Base-by-base conservation (phyloP, 2,888 invertebrate species). In the Cecidostiba fungosa region DNA sequence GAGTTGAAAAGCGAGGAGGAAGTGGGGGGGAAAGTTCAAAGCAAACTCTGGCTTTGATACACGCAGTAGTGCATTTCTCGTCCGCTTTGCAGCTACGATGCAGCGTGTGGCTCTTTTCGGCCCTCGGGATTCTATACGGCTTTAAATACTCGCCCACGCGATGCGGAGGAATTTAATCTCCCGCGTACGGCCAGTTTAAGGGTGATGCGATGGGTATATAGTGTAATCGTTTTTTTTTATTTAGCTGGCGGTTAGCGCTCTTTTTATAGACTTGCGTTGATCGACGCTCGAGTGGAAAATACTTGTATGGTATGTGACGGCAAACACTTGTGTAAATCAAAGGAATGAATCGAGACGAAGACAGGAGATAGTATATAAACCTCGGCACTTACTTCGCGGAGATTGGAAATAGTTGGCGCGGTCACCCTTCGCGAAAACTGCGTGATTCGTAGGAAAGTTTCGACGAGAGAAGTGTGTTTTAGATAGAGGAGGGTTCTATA, bases 61-160 rank as follows among this genome's bases (percentile, higher is more conserved):
- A 16, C 23, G 14, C 43, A 5, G 14, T 12, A 12, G 5, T 1
- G 4, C 3, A 59, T 29, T 14, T 23, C 73, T 54, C 39, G 79
- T 29, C 16, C 16, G 29, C 12, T 43, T 39, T 8, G 39, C 8
- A 88, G 87, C 87, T 85, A 89, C 87, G 88, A 90, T 90, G 86
- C 90, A 90, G 87, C 87, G 77, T 26, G 19, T 10, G 12, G 26
- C n/a, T 47, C n/a, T 29, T n/a, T 70, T 39, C 26, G 59, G 26
- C 16, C 50, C 16, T 19, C 16, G 16, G 5, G 12, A 16, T 59
- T 59, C 26, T 3, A 3, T 62, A 50, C 66, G 66, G 12, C 66
- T 29, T 26, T 66, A 26, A 66, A 26, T 66, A 26, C 26, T 66
- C 26, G 36, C 72, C 19, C 72, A 10, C 19, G 32, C 4, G n/a